Percentiles rank a stretch among this genome's conserved stretches.
phyloP scores from a whole-genome alignment of 2,797 vertebrate species.

The Scleropages formosus region DNA sequence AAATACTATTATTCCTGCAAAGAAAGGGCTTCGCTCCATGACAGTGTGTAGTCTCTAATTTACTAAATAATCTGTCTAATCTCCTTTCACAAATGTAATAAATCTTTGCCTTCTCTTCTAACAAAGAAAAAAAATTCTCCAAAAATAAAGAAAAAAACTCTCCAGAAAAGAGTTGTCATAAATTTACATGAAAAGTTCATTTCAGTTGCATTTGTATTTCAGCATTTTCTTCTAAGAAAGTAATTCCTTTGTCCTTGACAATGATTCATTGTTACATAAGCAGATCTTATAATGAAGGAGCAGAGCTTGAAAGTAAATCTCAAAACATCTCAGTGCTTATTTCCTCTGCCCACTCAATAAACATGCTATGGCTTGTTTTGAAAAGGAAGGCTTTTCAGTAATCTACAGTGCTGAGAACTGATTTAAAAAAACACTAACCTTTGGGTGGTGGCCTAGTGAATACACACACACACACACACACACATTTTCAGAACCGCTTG shows the following conservation, averaged over 20 bases:
- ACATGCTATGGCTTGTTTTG: neutral
- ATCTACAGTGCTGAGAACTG: neutral
- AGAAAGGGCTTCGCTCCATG: no score
- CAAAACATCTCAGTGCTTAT: neutral
- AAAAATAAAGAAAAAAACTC: neutral
- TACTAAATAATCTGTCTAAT: neutral
- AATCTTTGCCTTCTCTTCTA: conserved; percentile 6
- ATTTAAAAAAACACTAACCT: neutral
- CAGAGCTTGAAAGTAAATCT: neutral
- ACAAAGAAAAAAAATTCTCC: conserved; percentile 5
- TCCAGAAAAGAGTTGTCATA: neutral
- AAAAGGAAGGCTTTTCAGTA: neutral
- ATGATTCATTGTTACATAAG: conserved; percentile 18
- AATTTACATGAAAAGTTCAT: neutral
- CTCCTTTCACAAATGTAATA: neutral
- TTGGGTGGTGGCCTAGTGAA: no score
- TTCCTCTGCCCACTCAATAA: neutral
- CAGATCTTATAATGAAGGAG: neutral
- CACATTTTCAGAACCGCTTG: no score
- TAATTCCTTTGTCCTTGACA: conserved; percentile 2
- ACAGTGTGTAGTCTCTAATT: no score
- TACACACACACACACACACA: no score
- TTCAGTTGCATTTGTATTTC: neutral
- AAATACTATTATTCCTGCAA: no score
- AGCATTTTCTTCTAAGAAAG: conserved; percentile 12